These are phyloP conservation scores for Hydractinia echinata DNA, from an alignment of 30 jellyfish, hydroid and myxozoan species.

Conservation along the genomic window DNA sequence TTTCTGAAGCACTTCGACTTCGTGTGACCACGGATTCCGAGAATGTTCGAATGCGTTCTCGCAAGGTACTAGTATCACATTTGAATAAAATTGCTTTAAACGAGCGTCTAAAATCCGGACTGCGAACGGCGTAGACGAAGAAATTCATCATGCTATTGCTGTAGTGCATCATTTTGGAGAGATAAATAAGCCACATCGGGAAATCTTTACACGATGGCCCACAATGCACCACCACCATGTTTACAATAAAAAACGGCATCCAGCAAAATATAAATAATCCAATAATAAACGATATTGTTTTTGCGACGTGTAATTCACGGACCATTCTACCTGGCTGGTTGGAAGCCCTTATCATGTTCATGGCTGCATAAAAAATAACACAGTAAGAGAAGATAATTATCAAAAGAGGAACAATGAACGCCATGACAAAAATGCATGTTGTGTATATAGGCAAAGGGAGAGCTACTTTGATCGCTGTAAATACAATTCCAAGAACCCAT, in stretches of 20 bases:
- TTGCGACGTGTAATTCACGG: slow-evolving; percentile 37
- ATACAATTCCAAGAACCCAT: slow-evolving; percentile 25
- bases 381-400: slow-evolving; percentile 30
- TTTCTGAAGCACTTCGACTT: slow-evolving; percentile 12
- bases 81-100: slow-evolving; percentile 17
- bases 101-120: slow-evolving; percentile 38
- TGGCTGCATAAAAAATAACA: slow-evolving; percentile 27
- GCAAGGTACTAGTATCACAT: slow-evolving; percentile 2
- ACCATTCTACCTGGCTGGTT: slow-evolving; percentile 3
- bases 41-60: slow-evolving; percentile 18
- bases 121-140: slow-evolving; percentile 36
- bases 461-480: slow-evolving; percentile 11
- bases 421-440: slow-evolving; percentile 10
- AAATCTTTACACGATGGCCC: not conserved
- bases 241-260: slow-evolving; percentile 35
- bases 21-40: slow-evolving; percentile 24
- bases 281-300: slow-evolving; percentile 32
- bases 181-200: slow-evolving; percentile 2
- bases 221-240: slow-evolving; percentile 31
- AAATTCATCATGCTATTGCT: slow-evolving; percentile 39
- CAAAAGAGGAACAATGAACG: slow-evolving; percentile 18
- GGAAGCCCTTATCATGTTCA: not conserved
- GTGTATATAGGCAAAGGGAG: slow-evolving; percentile 2
- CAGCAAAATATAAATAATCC: slow-evolving; percentile 33
- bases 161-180: slow-evolving; percentile 37